Evolutionary conservation across 2,888 invertebrate species (phyloP).

Genomic region (Oscheius sp.): DNA sequence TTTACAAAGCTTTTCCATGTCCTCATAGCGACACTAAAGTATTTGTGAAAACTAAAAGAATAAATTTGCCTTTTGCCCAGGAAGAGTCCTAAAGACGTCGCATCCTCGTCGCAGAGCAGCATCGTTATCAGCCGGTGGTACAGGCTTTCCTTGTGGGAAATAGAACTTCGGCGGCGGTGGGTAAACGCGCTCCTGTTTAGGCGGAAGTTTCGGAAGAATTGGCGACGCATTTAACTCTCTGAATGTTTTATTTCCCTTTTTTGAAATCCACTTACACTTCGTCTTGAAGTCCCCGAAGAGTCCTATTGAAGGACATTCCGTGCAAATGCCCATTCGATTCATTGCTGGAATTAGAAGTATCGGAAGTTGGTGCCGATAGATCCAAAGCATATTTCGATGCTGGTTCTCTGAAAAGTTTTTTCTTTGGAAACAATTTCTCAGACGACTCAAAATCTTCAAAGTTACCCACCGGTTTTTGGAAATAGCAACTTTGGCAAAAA

Average conservation of each 20-base stretch:
- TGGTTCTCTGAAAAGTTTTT: conserved; percentile 3
- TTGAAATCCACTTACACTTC: conserved; percentile 9
- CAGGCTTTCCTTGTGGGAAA: conserved; percentile 66
- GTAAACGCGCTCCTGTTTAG: not conserved
- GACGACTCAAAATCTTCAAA: too few species aligned
- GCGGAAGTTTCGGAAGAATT: not conserved
- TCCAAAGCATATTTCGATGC: conserved; percentile 6
- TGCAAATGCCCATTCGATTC: not conserved
- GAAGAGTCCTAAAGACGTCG: conserved; percentile 59
- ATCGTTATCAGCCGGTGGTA: conserved; percentile 60
- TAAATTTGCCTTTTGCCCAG: conserved; percentile 47
- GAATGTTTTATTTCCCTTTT: not conserved
- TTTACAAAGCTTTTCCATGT: conserved; percentile 74
- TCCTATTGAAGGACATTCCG: not conserved
- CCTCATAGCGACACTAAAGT: conserved; percentile 46
- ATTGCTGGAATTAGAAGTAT: conserved; percentile 6
- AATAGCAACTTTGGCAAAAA: conserved; percentile 1
- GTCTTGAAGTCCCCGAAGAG: not conserved
- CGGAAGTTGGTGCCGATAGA: not conserved
- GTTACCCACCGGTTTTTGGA: not conserved
- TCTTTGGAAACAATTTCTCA: not conserved
- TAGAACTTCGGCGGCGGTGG: conserved; percentile 49
- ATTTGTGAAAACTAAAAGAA: not conserved
- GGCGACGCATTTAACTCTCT: conserved; percentile 1
- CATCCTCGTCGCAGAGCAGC: conserved; percentile 55